phyloP scores from a whole-genome alignment of 2,888 invertebrate genomes.

The Drosophila meridionalis region DNA sequence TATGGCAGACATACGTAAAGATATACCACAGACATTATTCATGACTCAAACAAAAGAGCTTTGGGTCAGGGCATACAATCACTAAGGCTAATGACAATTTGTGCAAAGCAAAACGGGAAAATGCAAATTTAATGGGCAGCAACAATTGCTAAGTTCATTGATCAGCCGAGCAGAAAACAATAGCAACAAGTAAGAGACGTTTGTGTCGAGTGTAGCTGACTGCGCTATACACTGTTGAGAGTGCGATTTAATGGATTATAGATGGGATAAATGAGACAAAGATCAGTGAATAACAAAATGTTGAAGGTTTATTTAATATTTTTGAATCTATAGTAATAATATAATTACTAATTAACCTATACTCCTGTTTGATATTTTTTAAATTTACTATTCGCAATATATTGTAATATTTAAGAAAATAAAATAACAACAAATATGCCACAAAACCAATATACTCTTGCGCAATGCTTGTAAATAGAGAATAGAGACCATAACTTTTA shows the following conservation, averaged over 20 bases:
- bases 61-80: conserved; percentile 25
- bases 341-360: too few relatives aligned
- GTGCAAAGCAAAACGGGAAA: conserved; percentile 52
- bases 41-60: conserved; percentile 1
- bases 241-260: neutral
- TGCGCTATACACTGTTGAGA: neutral
- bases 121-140: conserved; percentile 64
- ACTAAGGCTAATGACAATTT: conserved; percentile 50
- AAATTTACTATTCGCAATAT: too few relatives aligned
- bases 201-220: neutral
- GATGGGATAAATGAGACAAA: neutral
- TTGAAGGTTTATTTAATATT: too few relatives aligned
- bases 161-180: conserved; percentile 51
- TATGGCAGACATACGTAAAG: neutral
- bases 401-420: too few relatives aligned
- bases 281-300: neutral
- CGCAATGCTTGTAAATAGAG: too few relatives aligned
- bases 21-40: neutral
- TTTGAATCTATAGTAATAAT: too few relatives aligned
- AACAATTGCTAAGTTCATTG: conserved; percentile 71
- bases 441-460: neutral
- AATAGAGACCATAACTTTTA: neutral
- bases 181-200: neutral
- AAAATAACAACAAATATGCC: neutral
- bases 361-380: too few relatives aligned